Percentiles rank a stretch among this genome's conserved stretches.
phyloP scores from a whole-genome alignment of 2,888 invertebrate genomes.

The Heteromyza rotundicornis region DNA sequence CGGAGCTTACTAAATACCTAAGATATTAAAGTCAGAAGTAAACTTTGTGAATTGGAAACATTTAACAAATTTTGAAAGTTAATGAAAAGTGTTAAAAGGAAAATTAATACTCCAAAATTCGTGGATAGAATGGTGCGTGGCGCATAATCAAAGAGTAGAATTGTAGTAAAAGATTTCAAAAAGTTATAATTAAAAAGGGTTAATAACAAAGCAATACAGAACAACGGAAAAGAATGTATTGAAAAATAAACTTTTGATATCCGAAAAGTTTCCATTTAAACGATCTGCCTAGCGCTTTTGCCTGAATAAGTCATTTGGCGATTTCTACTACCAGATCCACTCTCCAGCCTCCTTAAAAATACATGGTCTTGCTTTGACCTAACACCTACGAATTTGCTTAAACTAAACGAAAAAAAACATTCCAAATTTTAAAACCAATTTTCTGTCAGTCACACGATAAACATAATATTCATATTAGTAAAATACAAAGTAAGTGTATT shows the following conservation, averaged over 20 bases:
- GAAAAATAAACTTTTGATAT: neutral
- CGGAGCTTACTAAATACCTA: conserved; percentile 18
- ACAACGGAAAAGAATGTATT: conserved; percentile 11
- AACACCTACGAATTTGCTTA: neutral
- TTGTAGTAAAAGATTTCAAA: conserved; percentile 10
- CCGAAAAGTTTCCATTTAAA: too few relatives aligned
- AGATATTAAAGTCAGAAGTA: conserved; percentile 11
- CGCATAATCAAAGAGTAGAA: neutral
- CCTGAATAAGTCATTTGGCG: too few relatives aligned
- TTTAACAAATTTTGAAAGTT: neutral
- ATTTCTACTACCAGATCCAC: neutral
- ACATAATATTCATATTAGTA: neutral
- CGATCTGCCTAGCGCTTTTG: too few relatives aligned
- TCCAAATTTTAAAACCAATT: conserved; percentile 5
- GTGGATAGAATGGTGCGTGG: conserved; percentile 1
- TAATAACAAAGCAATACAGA: conserved; percentile 11
- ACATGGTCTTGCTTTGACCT: neutral
- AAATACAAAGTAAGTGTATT: neutral
- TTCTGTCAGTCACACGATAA: conserved; percentile 10
- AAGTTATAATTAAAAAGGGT: conserved; percentile 13
- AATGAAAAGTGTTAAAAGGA: conserved; percentile 1
- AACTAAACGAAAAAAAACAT: neutral
- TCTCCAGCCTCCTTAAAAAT: neutral
- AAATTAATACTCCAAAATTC: conserved; percentile 2
- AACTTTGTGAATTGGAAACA: conserved; percentile 1